Base-by-base conservation (phyloP, 2,797 vertebrate genomes). In the Rhinella marina region DNA sequence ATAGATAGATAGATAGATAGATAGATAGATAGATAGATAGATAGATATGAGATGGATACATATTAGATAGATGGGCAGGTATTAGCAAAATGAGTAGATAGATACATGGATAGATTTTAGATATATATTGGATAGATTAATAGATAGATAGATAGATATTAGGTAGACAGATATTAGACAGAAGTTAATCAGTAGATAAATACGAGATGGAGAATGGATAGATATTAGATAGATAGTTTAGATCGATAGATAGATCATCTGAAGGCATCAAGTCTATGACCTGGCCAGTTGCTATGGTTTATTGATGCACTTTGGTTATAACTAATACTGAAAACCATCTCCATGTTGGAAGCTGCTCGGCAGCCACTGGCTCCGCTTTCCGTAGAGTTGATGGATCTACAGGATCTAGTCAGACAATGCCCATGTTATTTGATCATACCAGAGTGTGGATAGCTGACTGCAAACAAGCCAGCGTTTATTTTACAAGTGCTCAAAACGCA, bases 401-500 rank as follows among this genome's bases (percentile, higher is more conserved):
- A n/a, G 62, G 76, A 88, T 80, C 81, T 66, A 61, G 75, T 80
- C 75, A 62, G n/a, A 72, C 82, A 72, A 88, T 62, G 82, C 14
- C 61, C 27, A 27, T n/a, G 87, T 73, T 61, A 73, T 85, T 32
- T 32, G 82, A 85, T 81, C 68, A 25, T 21, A 85, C 52, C 76
- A 81, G 90, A 88, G 90, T 91, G 57, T 89, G 86, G 61, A 89
- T 73, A 92, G 92, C 91, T 64, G 84, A 91, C 68, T 73, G 88
- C 92, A 91, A 92, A 91, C 90, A 92, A 92, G 90, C 89, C 90
- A 86, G 88, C 90, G 89, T 92, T 91, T 90, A 90, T 92, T 93
- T 94, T 91, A 92, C 92, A 93, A 94, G 93, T 94, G 92, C 94
- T 92, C 93, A 93, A 92, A 94, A 93, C 93, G 91, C 92, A 93